Percentiles rank a stretch among this genome's conserved stretches.
Evolutionary conservation across 2,888 invertebrate genomes (phyloP).

Genomic region (Macrosoma leucophasiata): DNA sequence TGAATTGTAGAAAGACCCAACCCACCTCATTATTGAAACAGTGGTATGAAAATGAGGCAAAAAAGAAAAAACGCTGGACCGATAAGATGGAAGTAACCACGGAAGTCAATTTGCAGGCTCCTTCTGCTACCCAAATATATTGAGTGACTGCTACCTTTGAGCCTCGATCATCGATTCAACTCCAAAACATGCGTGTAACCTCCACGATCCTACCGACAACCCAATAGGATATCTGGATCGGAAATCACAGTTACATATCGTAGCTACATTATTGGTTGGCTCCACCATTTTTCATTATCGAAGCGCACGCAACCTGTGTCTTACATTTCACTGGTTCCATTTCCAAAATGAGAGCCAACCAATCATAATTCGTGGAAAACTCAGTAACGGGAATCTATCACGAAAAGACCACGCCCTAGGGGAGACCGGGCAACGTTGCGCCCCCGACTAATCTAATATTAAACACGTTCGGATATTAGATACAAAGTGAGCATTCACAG

Average conservation of each 20-base stretch:
- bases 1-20: no score
- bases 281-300: no score
- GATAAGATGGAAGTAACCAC: no score
- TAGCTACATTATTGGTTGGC: conserved; percentile 17
- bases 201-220: not conserved
- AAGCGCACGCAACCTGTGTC: conserved; percentile 23
- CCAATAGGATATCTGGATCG: conserved; percentile 1
- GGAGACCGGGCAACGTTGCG: conserved; percentile 40
- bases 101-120: no score
- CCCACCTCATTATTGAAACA: no score
- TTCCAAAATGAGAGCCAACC: conserved; percentile 60
- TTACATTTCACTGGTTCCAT: conserved; percentile 44
- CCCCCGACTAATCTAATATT: conserved; percentile 72
- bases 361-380: conserved; percentile 61
- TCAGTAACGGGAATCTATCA: conserved; percentile 57
- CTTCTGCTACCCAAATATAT: not conserved
- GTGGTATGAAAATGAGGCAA: no score
- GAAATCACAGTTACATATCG: conserved; percentile 4
- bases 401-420: conserved; percentile 50
- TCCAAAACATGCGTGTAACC: no score
- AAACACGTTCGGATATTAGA: conserved; percentile 75
- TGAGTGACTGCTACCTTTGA: no score
- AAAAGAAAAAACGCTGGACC: no score
- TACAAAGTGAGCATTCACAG: conserved; percentile 75
- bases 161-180: no score